phyloP scores from a whole-genome alignment of 2,113 vertebrate species.

The Vireo altiloquus region DNA sequence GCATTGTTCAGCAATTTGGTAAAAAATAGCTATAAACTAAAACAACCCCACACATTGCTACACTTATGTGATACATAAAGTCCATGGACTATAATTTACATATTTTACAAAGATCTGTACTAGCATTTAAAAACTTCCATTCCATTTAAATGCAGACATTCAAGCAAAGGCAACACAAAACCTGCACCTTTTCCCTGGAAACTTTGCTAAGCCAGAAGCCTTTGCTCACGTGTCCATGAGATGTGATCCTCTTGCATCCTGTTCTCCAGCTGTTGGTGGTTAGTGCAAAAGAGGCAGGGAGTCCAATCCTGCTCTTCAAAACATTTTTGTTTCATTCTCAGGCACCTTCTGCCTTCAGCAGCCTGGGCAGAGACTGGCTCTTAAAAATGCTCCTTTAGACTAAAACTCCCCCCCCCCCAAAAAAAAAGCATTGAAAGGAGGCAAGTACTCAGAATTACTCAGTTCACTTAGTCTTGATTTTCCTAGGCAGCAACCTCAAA shows the following conservation, averaged over 20 bases:
- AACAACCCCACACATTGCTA: not conserved
- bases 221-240: accelerated
- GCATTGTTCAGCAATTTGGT: not conserved
- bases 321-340: not conserved
- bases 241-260: not conserved
- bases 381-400: not conserved
- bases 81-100: not conserved
- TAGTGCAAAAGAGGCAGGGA: not conserved
- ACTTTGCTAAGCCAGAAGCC: not conserved
- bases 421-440: not conserved
- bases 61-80: not conserved
- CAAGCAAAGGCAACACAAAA: not conserved
- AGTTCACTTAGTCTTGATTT: not conserved
- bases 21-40: not conserved
- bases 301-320: not conserved
- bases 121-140: not conserved
- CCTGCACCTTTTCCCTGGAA: not conserved
- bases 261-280: conserved; percentile 23
- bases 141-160: not conserved
- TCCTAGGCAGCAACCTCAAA: not conserved
- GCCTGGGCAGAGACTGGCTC: not conserved
- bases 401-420: not conserved
- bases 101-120: not conserved
- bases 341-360: not conserved
- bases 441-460: not conserved